These are phyloP conservation scores for Pachliopta kotzebuea DNA, from an alignment of 2,888 invertebrate species.

Conservation along the genomic window DNA sequence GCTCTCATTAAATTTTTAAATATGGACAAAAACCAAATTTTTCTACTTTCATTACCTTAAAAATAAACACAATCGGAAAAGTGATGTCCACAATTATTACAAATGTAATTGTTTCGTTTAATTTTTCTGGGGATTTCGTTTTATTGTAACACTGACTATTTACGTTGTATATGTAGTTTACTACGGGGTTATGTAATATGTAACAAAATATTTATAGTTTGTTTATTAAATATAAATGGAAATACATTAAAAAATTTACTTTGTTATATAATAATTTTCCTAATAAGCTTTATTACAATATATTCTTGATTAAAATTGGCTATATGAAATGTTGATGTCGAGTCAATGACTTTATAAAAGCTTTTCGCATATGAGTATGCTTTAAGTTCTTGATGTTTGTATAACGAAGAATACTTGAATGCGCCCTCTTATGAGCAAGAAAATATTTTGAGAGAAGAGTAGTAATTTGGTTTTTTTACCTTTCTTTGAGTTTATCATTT, in stretches of 20 bases:
- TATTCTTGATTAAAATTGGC: not conserved
- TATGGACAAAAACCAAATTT: not conserved
- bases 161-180: not conserved
- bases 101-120: not conserved
- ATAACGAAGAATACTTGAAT: not conserved
- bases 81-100: not conserved
- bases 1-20: not conserved
- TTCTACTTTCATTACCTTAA: not conserved
- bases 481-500: not conserved
- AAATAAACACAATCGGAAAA: not conserved
- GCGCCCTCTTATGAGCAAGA: not conserved
- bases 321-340: not conserved
- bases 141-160: not conserved
- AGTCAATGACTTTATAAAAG: not conserved
- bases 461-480: not conserved
- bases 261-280: too few relatives aligned
- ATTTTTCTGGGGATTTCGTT: not conserved
- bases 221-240: too few relatives aligned
- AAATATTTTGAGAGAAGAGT: not conserved
- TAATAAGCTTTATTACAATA: too few relatives aligned
- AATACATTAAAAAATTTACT: too few relatives aligned
- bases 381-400: not conserved
- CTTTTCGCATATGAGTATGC: not conserved
- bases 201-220: too few relatives aligned
- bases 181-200: too few relatives aligned